phyloP scores from a whole-genome alignment of 2,113 vertebrate genomes.

The Alectura lathami region DNA sequence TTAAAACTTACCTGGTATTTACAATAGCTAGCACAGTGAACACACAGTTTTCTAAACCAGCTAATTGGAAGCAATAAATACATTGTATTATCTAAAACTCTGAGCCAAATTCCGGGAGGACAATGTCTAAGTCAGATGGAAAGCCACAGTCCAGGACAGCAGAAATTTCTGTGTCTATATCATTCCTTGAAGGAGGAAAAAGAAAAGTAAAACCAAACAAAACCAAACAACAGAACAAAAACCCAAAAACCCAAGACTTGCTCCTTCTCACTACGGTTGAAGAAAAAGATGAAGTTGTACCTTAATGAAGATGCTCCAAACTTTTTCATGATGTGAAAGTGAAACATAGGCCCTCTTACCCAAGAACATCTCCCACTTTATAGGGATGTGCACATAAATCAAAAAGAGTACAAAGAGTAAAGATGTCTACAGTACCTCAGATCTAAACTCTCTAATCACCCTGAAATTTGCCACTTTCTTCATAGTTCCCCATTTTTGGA shows the following conservation, averaged over 20 bases:
- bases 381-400: background rate
- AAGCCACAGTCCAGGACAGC: background rate
- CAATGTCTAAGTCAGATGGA: background rate
- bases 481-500: background rate
- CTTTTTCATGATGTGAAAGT: background rate
- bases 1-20: background rate
- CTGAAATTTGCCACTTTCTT: background rate
- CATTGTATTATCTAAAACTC: background rate
- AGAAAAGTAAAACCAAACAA: background rate
- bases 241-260: background rate
- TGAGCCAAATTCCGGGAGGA: background rate
- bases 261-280: background rate
- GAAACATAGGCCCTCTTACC: background rate
- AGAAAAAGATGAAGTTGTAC: background rate
- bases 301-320: background rate
- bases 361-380: background rate
- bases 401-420: background rate
- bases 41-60: background rate
- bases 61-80: background rate
- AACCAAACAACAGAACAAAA: background rate
- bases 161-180: background rate
- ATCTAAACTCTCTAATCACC: background rate
- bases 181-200: background rate
- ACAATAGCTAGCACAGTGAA: background rate
- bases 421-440: fast-evolving